A percentile compares a stretch with the other conserved stretches of the same genome.
phyloP scores from a whole-genome alignment of 2,113 vertebrate genomes.

The Boulengeromyrus knoepffleri region DNA sequence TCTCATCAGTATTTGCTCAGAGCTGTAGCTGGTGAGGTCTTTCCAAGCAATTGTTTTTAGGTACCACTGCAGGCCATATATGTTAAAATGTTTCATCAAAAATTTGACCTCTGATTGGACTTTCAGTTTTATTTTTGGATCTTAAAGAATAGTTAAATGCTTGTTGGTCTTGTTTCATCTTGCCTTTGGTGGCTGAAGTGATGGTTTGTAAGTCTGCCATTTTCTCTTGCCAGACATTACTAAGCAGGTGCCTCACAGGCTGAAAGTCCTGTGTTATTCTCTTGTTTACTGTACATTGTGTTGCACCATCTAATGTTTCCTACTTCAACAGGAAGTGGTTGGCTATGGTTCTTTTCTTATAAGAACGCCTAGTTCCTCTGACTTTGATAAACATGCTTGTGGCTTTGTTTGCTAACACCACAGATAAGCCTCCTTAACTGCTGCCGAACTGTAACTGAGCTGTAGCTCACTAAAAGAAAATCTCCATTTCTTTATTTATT shows the following conservation, averaged over 20 bases:
- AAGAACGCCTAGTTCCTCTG: conserved; percentile 47
- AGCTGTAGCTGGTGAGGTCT: not conserved
- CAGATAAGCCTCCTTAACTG: conserved; percentile 39
- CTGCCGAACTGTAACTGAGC: conserved; percentile 25
- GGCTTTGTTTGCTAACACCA: conserved; percentile 44
- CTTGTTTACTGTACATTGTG: conserved; percentile 47
- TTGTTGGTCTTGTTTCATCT: not conserved
- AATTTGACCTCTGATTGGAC: not conserved
- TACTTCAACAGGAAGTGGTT: conserved; percentile 50
- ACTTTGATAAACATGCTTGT: conserved; percentile 50
- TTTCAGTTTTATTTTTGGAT: not conserved
- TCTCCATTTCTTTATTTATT: not conserved
- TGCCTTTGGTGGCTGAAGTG: not conserved
- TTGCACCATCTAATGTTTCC: conserved; percentile 43
- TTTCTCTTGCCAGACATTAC: conserved; percentile 3
- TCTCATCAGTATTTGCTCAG: not conserved
- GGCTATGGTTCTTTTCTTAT: conserved; percentile 40
- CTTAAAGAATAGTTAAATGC: not conserved
- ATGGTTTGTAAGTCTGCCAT: not conserved
- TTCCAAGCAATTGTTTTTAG: not conserved
- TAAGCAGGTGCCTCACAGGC: conserved; percentile 17
- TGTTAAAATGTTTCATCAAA: not conserved
- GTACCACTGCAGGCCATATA: not conserved
- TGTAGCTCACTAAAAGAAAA: not conserved
- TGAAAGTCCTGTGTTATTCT: conserved; percentile 25